Evolutionary conservation across 2,113 vertebrate species (phyloP).

Genomic region (Gymnobelideus leadbeateri): DNA sequence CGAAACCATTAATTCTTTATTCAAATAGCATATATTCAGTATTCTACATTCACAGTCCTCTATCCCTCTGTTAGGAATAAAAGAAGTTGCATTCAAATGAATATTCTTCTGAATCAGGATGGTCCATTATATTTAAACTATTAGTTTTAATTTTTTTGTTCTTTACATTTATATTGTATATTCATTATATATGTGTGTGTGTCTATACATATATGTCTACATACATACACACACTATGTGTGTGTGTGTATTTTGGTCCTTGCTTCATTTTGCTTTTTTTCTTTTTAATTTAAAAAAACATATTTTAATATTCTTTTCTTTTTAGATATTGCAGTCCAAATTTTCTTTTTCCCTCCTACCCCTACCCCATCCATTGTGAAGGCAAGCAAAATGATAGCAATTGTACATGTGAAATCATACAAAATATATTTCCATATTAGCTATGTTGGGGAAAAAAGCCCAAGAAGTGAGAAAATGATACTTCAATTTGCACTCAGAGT

Average conservation of each 20-base stretch:
- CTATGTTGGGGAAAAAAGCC: too few species aligned
- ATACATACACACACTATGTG: too few species aligned
- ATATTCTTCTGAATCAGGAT: too few species aligned
- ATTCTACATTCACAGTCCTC: background rate
- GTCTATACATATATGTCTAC: background rate
- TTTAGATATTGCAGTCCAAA: background rate
- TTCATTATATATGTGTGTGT: too few species aligned
- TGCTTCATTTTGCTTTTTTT: background rate
- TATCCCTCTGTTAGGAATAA: background rate
- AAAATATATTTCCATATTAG: too few species aligned
- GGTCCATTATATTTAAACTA: too few species aligned
- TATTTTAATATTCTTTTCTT: background rate
- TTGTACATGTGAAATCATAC: too few species aligned
- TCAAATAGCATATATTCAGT: background rate
- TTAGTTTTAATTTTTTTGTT: too few species aligned
- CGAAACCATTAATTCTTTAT: background rate
- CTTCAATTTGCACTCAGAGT: too few species aligned
- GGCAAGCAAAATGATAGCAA: background rate
- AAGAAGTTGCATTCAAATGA: background rate
- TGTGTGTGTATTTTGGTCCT: background rate
- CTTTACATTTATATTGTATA: background rate
- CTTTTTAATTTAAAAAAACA: background rate
- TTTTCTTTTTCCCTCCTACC: background rate
- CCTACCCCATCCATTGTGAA: background rate
- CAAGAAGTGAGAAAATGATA: too few species aligned